These are phyloP conservation scores for Lophotis ruficrista DNA, from an alignment of 2,113 vertebrate genomes.

Conservation along the genomic window DNA sequence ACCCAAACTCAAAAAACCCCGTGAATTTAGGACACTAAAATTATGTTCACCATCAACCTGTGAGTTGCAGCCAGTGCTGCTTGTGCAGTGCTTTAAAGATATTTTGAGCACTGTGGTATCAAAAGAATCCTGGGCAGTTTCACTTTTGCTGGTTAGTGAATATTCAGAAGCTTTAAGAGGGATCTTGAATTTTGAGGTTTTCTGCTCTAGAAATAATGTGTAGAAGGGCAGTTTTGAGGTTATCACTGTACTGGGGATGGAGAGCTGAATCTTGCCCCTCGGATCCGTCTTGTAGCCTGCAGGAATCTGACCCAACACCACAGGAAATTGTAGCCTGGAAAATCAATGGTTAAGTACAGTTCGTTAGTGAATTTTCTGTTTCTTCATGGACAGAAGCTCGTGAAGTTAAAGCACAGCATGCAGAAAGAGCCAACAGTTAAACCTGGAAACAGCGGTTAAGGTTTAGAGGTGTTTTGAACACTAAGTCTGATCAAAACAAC, in stretches of 20 bases:
- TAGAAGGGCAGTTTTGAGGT: background rate
- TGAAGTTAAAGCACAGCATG: background rate
- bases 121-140: conserved; percentile 24
- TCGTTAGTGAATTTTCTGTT: background rate
- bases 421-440: background rate
- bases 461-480: background rate
- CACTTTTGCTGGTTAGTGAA: background rate
- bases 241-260: background rate
- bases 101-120: background rate
- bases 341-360: background rate
- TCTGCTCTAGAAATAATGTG: background rate
- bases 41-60: background rate
- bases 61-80: background rate
- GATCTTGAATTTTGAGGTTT: conserved; percentile 16
- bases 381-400: background rate
- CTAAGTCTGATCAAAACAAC: background rate
- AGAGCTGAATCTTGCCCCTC: background rate
- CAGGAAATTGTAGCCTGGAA: background rate
- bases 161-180: conserved; percentile 22
- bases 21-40: background rate
- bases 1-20: background rate
- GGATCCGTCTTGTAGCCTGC: background rate
- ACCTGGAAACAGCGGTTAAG: background rate
- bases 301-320: background rate
- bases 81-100: background rate